Evolutionary conservation across 1,140 invertebrate genomes (phyloP).

Genomic region (Zaprionus capensis): DNA sequence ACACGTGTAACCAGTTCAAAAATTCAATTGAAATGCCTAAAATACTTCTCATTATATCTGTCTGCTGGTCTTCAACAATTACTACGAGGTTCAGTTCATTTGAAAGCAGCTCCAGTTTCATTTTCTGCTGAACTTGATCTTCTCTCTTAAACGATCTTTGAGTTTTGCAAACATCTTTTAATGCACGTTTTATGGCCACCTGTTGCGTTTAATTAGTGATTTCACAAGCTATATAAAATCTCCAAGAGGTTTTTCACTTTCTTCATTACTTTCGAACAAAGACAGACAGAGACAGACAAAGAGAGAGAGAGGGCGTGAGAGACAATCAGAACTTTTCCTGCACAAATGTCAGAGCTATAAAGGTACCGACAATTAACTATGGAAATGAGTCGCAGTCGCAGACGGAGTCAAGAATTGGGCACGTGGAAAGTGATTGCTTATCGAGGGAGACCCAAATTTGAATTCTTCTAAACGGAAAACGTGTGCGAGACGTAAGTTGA

Average conservation of each 20-base stretch:
- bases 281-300: neutral
- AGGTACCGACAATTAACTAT: slow-evolving; percentile 60
- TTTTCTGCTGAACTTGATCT: slow-evolving; percentile 27
- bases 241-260: slow-evolving; percentile 40
- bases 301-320: neutral
- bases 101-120: neutral
- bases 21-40: neutral
- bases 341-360: slow-evolving; percentile 36
- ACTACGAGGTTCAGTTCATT: neutral
- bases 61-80: neutral
- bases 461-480: slow-evolving; percentile 26
- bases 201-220: slow-evolving; percentile 18
- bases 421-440: slow-evolving; percentile 73
- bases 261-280: slow-evolving; percentile 29
- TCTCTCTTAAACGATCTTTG: neutral
- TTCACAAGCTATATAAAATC: slow-evolving; percentile 9
- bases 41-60: neutral
- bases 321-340: slow-evolving; percentile 16
- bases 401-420: slow-evolving; percentile 49
- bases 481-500: slow-evolving; percentile 6
- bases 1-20: neutral
- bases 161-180: slow-evolving; percentile 17
- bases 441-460: slow-evolving; percentile 41
- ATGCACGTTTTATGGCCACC: neutral
- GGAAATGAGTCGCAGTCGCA: slow-evolving; percentile 51